These are phyloP conservation scores for Xenentodon cancila DNA, from an alignment of 2,797 vertebrate genomes.

Conservation along the genomic window DNA sequence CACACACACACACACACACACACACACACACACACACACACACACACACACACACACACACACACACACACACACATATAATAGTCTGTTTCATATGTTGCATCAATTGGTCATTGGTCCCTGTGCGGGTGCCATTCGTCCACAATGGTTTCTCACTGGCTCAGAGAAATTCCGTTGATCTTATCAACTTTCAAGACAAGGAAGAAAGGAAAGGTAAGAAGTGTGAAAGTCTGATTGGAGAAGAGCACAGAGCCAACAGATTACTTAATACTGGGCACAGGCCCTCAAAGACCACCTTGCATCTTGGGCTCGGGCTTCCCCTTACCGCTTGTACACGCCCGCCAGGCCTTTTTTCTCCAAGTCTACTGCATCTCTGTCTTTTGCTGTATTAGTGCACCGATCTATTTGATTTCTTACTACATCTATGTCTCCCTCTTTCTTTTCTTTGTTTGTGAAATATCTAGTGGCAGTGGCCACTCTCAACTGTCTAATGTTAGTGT, in stretches of 20 bases:
- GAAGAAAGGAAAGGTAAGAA: constrained; percentile 61
- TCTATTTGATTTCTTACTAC: neutral
- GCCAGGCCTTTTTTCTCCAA: constrained; percentile 30
- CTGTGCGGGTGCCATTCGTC: constrained; percentile 63
- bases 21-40: neutral
- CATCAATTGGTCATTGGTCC: constrained; percentile 47
- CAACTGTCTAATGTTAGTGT: constrained; percentile 64
- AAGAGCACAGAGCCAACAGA: constrained; percentile 61
- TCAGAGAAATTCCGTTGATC: constrained; percentile 60
- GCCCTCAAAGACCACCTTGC: constrained; percentile 56
- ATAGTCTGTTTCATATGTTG: constrained; percentile 46
- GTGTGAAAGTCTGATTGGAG: constrained; percentile 64
- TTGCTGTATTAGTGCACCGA: constrained; percentile 5
- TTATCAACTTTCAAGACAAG: constrained; percentile 68
- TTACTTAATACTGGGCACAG: constrained; percentile 62
- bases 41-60: neutral
- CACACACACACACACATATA: constrained; percentile 8
- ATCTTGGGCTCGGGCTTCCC: constrained; percentile 56
- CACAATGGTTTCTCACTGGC: constrained; percentile 54
- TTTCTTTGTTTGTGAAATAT: constrained; percentile 30
- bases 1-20: neutral
- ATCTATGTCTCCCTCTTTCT: neutral
- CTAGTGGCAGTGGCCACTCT: constrained; percentile 58
- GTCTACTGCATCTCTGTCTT: constrained; percentile 3
- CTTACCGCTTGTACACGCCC: constrained; percentile 36